These are phyloP conservation scores for Epinephelus coioides DNA, from an alignment of 2,797 vertebrate genomes.

Conservation along the genomic window DNA sequence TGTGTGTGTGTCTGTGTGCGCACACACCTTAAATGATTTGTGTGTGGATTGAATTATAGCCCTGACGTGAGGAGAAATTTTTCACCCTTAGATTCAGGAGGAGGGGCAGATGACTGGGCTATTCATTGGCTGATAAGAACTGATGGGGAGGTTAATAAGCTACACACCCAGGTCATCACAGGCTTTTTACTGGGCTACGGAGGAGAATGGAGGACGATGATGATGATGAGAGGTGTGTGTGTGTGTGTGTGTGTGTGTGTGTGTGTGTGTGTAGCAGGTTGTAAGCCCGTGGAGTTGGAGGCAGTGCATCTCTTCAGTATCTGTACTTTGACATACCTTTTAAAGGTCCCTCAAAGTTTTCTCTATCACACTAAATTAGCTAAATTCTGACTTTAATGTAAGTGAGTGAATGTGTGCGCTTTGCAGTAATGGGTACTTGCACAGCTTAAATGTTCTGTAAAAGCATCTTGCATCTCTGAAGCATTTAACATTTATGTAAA, in stretches of 20 bases:
- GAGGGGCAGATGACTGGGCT: conserved; percentile 77
- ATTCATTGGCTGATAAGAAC: conserved; percentile 84
- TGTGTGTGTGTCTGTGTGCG: conserved; percentile 9
- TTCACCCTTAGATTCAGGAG: conserved; percentile 68
- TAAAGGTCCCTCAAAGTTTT: conserved; percentile 62
- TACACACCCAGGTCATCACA: conserved; percentile 82
- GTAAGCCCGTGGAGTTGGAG: conserved; percentile 20
- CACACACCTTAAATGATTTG: conserved; percentile 53
- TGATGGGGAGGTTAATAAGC: conserved; percentile 86
- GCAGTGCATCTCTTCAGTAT: conserved; percentile 57
- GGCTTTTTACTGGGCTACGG: conserved; percentile 73
- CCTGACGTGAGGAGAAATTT: conserved; percentile 69
- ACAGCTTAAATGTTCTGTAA: not conserved
- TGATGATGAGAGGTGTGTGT: conserved; percentile 61
- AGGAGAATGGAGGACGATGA: conserved; percentile 71
- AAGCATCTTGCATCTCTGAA: not conserved
- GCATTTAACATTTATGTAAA: not conserved
- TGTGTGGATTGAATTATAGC: conserved; percentile 76
- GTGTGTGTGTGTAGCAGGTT: conserved; percentile 16
- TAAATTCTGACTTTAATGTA: conserved; percentile 12
- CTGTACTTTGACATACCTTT: conserved; percentile 48
- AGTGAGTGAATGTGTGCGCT: not conserved
- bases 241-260: conserved; percentile 13
- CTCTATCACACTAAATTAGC: conserved; percentile 33
- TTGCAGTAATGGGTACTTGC: not conserved